Conservation (phyloP, 53 echinoderm and acorn worm genomes). For the Luidia sarsii region DNA sequence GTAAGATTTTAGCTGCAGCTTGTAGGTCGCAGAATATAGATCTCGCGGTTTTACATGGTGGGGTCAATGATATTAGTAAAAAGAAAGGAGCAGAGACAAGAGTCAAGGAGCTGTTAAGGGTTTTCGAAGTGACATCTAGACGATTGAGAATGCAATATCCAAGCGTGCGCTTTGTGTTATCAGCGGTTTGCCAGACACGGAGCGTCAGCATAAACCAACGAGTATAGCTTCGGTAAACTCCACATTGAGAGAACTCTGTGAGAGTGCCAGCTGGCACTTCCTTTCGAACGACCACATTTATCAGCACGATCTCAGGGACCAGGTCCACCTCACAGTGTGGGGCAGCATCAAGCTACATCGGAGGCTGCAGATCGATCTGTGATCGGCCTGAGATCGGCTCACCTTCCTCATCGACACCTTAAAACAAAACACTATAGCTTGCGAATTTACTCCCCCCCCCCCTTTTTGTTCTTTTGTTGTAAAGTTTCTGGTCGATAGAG, state of each 20-base stretch:
- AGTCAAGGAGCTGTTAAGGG: neutral
- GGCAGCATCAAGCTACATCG: slow-evolving; percentile 15
- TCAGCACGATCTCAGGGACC: slow-evolving; percentile 22
- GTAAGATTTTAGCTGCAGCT: neutral
- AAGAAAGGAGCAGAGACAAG: neutral
- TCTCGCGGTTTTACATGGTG: neutral
- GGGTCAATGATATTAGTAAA: slow-evolving; percentile 9
- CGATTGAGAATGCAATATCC: neutral
- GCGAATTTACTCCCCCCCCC: no score
- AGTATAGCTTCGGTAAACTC: slow-evolving; percentile 2
- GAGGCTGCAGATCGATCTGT: neutral
- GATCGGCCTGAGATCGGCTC: neutral
- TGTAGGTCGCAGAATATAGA: slow-evolving; percentile 10
- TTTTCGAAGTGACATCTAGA: slow-evolving; percentile 9
- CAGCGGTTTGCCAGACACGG: slow-evolving; percentile 15
- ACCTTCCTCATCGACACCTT: neutral
- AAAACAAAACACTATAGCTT: neutral
- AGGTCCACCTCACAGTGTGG: slow-evolving; percentile 24
- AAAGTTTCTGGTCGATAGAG: no score
- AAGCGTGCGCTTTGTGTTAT: neutral
- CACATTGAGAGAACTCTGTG: neutral
- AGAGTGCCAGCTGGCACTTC: slow-evolving; percentile 3
- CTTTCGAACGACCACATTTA: slow-evolving; percentile 30
- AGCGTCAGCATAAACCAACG: slow-evolving; percentile 6
- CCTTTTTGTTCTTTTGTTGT: no score